These are phyloP conservation scores for Propithecus deckenii DNA, from an alignment of 2,797 vertebrate species.

Conservation along the genomic window DNA sequence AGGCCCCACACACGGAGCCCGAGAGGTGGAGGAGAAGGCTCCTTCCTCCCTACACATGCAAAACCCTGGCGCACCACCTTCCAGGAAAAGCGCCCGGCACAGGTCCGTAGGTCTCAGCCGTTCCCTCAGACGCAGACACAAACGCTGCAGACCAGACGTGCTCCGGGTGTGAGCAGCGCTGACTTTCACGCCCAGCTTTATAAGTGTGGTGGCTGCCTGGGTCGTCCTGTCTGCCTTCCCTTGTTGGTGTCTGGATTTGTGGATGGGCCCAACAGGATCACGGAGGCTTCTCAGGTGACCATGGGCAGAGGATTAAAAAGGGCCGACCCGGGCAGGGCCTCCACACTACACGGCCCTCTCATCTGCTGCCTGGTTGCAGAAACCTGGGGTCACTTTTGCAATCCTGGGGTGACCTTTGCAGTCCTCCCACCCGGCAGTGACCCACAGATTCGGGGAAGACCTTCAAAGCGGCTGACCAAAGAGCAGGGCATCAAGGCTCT, in stretches of 20 bases:
- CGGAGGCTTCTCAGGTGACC: neutral
- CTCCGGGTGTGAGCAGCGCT: too few relatives aligned
- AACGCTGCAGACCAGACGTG: neutral
- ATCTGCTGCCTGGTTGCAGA: neutral
- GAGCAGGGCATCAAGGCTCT: neutral
- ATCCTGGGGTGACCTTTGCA: too few relatives aligned
- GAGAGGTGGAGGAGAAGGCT: too few relatives aligned
- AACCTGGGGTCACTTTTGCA: neutral
- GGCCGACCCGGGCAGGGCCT: accelerated
- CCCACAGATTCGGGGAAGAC: neutral
- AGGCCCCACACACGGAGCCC: neutral
- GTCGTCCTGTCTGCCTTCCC: neutral
- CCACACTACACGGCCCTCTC: neutral
- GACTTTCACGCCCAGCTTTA: neutral
- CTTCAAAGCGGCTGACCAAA: neutral
- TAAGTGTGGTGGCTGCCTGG: neutral
- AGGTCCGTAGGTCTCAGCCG: too few relatives aligned
- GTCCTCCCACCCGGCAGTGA: neutral
- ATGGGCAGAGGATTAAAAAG: neutral
- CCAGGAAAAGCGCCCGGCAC: neutral
- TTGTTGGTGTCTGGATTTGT: neutral
- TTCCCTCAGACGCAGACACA: neutral
- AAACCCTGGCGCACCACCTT: neutral
- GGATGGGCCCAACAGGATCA: neutral
- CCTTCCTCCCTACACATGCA: too few relatives aligned